These are phyloP conservation scores for Micoletzkya japonica DNA, from an alignment of 2,888 invertebrate species.

Conservation along the genomic window DNA sequence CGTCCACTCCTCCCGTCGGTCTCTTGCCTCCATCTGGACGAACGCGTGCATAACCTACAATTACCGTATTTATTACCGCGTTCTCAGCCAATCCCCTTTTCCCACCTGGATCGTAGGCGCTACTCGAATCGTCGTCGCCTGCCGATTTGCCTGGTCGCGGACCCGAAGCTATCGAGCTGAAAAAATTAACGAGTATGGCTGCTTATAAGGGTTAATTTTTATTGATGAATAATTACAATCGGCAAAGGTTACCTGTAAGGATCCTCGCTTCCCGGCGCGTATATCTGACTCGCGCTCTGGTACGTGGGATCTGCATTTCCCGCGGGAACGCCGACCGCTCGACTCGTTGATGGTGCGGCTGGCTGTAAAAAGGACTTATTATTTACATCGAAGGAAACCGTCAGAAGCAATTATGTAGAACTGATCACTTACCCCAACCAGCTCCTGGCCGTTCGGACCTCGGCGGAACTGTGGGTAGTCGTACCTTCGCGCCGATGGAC, in stretches of 20 bases:
- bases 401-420: too few species aligned
- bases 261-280: slow-evolving; percentile 27
- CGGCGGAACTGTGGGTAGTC: slow-evolving; percentile 25
- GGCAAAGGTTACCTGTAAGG: slow-evolving; percentile 18
- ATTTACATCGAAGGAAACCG: too few species aligned
- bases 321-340: background rate
- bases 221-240: background rate
- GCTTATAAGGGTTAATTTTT: background rate
- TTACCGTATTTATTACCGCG: too few species aligned
- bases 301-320: slow-evolving; percentile 14
- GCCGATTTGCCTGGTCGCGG: background rate
- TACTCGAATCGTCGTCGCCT: slow-evolving; percentile 9
- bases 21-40: background rate
- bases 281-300: slow-evolving; percentile 29
- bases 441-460: too few species aligned
- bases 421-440: too few species aligned
- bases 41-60: slow-evolving; percentile 20
- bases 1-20: background rate
- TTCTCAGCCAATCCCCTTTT: too few species aligned
- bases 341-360: too few species aligned
- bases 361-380: background rate
- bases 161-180: slow-evolving; percentile 27
- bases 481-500: slow-evolving; percentile 7
- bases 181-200: background rate
- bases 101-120: slow-evolving; percentile 23